These are phyloP conservation scores for Anarrhichthys ocellatus DNA, from an alignment of 2,113 vertebrate species.

Conservation along the genomic window DNA sequence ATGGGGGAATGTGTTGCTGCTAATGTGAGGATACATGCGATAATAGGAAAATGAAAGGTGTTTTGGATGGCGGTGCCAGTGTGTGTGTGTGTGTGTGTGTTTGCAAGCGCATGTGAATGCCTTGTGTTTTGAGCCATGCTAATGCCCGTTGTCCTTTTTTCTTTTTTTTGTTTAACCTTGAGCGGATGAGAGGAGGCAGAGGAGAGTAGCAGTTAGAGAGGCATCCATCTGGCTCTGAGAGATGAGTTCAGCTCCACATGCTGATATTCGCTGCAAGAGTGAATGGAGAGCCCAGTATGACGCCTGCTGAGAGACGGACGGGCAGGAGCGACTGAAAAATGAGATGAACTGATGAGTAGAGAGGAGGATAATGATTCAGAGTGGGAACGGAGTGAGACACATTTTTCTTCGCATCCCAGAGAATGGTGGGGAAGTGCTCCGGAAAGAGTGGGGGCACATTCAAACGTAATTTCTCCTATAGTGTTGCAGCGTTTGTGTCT, in stretches of 20 bases:
- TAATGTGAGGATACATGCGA: conserved; percentile 24
- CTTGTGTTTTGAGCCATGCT: conserved; percentile 19
- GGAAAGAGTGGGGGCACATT: conserved; percentile 12
- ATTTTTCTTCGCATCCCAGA: conserved; percentile 22
- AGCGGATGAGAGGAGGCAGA: conserved; percentile 35
- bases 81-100: not conserved
- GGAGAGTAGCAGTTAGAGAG: conserved; percentile 49
- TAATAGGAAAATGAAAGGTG: conserved; percentile 51
- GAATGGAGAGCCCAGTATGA: conserved; percentile 50
- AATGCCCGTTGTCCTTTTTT: conserved; percentile 26
- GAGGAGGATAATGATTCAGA: conserved; percentile 50
- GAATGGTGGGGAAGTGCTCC: conserved; percentile 31
- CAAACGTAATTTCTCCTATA: not conserved
- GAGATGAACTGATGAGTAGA: conserved; percentile 55
- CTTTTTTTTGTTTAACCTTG: conserved; percentile 67
- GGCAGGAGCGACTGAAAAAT: conserved; percentile 51
- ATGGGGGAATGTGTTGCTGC: conserved; percentile 7
- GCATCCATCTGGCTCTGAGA: conserved; percentile 72
- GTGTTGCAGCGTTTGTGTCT: conserved; percentile 4
- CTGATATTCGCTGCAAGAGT: conserved; percentile 61
- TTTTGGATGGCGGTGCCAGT: conserved; percentile 18
- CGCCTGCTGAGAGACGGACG: conserved; percentile 64
- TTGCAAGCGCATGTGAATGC: not conserved
- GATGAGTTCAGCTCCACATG: conserved; percentile 66
- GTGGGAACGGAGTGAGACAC: conserved; percentile 29